These are phyloP conservation scores for Athalia circularis DNA, from an alignment of 2,888 invertebrate species.

Conservation along the genomic window DNA sequence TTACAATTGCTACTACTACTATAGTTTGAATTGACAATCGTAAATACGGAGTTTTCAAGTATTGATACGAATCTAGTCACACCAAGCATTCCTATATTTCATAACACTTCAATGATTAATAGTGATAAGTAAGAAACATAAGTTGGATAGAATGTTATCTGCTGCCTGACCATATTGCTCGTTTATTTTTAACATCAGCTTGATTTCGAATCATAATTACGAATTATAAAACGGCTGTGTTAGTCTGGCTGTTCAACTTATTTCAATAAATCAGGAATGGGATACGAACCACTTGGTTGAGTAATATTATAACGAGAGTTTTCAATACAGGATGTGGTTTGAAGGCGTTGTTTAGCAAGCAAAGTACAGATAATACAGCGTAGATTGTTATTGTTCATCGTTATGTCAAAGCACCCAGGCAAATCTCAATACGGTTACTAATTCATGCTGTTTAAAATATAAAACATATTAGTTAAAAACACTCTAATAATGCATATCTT, in stretches of 20 bases:
- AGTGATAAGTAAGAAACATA: slow-evolving; percentile 25
- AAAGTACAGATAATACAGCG: slow-evolving; percentile 4
- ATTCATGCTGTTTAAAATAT: not conserved
- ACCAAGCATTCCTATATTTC: not conserved
- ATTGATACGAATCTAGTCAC: not conserved
- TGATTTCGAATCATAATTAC: slow-evolving; percentile 4
- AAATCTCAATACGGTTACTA: not conserved
- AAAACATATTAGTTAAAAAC: not conserved
- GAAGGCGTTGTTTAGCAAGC: slow-evolving; percentile 5
- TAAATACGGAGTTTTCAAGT: not conserved
- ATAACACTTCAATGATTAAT: slow-evolving; percentile 7
- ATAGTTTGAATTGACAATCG: too few relatives aligned
- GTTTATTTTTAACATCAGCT: slow-evolving; percentile 17
- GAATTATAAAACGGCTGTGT: slow-evolving; percentile 8
- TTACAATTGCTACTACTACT: too few relatives aligned
- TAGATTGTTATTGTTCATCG: slow-evolving; percentile 1
- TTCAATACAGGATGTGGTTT: slow-evolving; percentile 36
- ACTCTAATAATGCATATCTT: slow-evolving; percentile 37
- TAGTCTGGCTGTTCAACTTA: not conserved
- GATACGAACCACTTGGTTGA: not conserved
- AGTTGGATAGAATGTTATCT: slow-evolving; percentile 32
- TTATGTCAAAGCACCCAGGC: not conserved
- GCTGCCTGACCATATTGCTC: slow-evolving; percentile 18
- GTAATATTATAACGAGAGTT: not conserved
- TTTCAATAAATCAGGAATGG: not conserved